Conservation (phyloP, 2,888 invertebrate species). For the Dryococelus australis region DNA sequence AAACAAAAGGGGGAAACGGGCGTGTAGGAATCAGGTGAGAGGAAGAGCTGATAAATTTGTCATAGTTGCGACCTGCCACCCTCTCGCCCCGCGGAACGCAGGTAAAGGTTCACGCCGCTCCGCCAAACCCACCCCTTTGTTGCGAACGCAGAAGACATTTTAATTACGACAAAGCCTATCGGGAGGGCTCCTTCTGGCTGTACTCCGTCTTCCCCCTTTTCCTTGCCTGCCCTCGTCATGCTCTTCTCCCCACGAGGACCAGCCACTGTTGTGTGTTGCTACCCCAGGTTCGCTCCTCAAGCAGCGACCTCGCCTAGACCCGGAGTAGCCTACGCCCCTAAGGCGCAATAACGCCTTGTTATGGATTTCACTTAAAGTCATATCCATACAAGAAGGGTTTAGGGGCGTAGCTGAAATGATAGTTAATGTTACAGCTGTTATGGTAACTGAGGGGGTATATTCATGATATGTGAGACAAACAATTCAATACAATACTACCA, state of each 20-base stretch:
- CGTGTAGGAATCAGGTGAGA: neutral
- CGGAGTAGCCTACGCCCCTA: too few relatives aligned
- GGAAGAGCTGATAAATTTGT: conserved; percentile 38
- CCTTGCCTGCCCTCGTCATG: neutral
- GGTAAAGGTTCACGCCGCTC: conserved; percentile 34
- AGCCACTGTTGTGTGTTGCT: neutral
- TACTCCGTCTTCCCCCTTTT: neutral
- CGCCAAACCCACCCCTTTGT: conserved; percentile 24
- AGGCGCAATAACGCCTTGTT: too few relatives aligned
- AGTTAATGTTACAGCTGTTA: too few relatives aligned
- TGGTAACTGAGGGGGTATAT: too few relatives aligned
- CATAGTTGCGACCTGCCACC: conserved; percentile 37
- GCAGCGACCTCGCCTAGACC: too few relatives aligned
- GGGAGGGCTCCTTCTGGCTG: conserved; percentile 20
- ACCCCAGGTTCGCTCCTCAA: neutral
- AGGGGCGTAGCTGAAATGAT: too few relatives aligned
- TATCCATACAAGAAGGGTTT: too few relatives aligned
- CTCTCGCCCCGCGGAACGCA: neutral
- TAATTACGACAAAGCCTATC: conserved; percentile 39
- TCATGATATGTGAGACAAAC: too few relatives aligned
- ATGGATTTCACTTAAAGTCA: too few relatives aligned
- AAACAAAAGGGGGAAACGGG: neutral
- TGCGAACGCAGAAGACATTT: conserved; percentile 38
- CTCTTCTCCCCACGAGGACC: neutral
- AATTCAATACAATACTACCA: too few relatives aligned